Percentiles rank a stretch among this genome's conserved stretches.
Evolutionary conservation across 2,113 vertebrate genomes (phyloP).

Genomic region (Nyctereutes procyonoides): DNA sequence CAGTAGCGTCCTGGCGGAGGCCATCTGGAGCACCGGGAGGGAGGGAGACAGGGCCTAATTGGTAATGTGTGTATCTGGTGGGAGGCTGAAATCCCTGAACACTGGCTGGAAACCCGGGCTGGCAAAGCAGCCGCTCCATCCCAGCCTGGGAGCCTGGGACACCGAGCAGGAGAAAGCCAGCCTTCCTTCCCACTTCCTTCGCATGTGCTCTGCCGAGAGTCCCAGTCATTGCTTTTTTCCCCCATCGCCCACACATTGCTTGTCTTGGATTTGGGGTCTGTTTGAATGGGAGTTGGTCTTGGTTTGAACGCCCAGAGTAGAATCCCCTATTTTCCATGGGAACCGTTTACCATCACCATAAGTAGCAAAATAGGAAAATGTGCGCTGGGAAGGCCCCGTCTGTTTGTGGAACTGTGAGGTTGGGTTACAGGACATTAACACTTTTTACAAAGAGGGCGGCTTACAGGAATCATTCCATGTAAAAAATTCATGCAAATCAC

Average conservation of each 20-base stretch:
- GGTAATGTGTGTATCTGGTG: neutral
- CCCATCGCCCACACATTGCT: neutral
- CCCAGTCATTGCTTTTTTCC: neutral
- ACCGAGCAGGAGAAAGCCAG: neutral
- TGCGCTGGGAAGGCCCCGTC: neutral
- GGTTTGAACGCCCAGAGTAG: neutral
- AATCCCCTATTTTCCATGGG: neutral
- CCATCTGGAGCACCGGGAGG: neutral
- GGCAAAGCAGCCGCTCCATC: neutral
- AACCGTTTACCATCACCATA: neutral
- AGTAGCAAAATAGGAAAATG: neutral
- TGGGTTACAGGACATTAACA: neutral
- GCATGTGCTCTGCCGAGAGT: neutral
- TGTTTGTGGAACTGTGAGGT: neutral
- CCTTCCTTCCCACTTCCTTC: neutral
- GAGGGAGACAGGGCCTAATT: neutral
- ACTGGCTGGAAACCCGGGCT: neutral
- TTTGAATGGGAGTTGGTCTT: slow-evolving; percentile 33
- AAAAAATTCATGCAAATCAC: neutral
- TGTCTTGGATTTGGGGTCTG: slow-evolving; percentile 58
- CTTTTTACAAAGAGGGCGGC: neutral
- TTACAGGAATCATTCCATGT: neutral
- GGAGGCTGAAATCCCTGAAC: neutral
- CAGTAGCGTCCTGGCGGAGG: neutral
- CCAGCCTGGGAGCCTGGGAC: neutral